Conservation (phyloP, 2,888 invertebrate genomes). For the Aporophyla nigra region DNA sequence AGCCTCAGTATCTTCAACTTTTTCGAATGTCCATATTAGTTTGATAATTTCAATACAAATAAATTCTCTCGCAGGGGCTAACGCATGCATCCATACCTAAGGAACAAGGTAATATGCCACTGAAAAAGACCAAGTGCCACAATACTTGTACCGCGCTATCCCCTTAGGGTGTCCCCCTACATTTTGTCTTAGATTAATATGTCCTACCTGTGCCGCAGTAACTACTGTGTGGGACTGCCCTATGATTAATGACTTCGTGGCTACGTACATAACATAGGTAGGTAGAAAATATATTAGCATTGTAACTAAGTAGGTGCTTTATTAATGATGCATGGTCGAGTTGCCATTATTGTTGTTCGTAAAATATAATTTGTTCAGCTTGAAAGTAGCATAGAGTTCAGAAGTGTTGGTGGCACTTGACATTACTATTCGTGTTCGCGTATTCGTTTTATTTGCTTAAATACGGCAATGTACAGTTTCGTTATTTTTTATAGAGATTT, state of each 20-base stretch:
- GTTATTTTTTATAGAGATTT: no score
- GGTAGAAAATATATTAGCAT: neutral
- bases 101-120: neutral
- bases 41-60: neutral
- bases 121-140: neutral
- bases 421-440: no score
- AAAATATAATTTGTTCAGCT: neutral
- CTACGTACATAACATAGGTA: neutral
- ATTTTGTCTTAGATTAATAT: slow-evolving; percentile 63
- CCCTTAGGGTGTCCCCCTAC: slow-evolving; percentile 56
- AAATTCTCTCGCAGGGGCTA: neutral
- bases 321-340: neutral
- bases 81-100: neutral
- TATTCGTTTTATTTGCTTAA: no score
- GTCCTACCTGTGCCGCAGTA: slow-evolving; percentile 51
- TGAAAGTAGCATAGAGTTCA: neutral
- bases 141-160: slow-evolving; percentile 37
- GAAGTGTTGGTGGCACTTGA: no score
- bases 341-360: neutral
- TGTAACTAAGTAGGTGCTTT: slow-evolving; percentile 2
- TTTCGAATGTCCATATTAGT: neutral
- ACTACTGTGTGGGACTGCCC: slow-evolving; percentile 58
- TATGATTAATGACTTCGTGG: slow-evolving; percentile 46
- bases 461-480: no score
- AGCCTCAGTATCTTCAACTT: neutral